A percentile compares a stretch with the other conserved stretches of the same genome.
Evolutionary conservation across 2,113 vertebrate species (phyloP).

Genomic region (Thalassoma bifasciatum): DNA sequence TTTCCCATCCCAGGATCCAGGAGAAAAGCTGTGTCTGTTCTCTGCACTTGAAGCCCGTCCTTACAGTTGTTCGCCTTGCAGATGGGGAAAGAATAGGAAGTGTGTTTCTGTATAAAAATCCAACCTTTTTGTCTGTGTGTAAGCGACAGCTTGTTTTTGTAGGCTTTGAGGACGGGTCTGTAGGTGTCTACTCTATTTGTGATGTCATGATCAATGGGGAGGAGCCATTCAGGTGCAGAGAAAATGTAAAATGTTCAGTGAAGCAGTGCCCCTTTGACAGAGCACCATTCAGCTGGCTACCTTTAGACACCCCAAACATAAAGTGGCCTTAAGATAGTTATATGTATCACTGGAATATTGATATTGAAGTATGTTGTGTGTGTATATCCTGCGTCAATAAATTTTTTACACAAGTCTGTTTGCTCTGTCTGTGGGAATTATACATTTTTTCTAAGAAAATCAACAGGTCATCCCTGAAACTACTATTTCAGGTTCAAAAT

Average conservation of each 20-base stretch:
- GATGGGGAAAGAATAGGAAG: constrained; percentile 77
- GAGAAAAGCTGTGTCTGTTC: constrained; percentile 58
- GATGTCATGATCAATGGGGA: constrained; percentile 18
- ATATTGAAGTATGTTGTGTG: not conserved
- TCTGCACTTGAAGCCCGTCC: constrained; percentile 65
- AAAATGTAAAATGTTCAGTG: not conserved
- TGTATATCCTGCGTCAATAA: not conserved
- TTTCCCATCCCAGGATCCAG: constrained; percentile 37
- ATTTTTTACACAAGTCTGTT: not conserved
- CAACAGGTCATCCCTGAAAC: no score
- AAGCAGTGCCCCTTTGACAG: constrained; percentile 57
- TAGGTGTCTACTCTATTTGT: constrained; percentile 79
- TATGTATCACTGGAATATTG: no score
- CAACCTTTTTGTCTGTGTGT: constrained; percentile 63
- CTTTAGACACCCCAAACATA: constrained; percentile 63
- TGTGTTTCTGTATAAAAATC: constrained; percentile 71
- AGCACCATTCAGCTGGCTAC: constrained; percentile 54
- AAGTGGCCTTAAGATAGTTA: constrained; percentile 52
- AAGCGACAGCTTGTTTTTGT: constrained; percentile 75
- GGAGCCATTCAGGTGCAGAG: constrained; percentile 14
- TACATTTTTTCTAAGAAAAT: not conserved
- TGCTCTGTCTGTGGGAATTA: not conserved
- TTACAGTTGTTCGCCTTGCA: constrained; percentile 71
- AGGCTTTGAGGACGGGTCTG: constrained; percentile 84
- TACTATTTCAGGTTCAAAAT: not conserved